Evolutionary conservation across 2,888 invertebrate genomes (phyloP), one percentile per base, ranked within the genome.

Genomic region (Scaptomyza polygonia): DNA sequence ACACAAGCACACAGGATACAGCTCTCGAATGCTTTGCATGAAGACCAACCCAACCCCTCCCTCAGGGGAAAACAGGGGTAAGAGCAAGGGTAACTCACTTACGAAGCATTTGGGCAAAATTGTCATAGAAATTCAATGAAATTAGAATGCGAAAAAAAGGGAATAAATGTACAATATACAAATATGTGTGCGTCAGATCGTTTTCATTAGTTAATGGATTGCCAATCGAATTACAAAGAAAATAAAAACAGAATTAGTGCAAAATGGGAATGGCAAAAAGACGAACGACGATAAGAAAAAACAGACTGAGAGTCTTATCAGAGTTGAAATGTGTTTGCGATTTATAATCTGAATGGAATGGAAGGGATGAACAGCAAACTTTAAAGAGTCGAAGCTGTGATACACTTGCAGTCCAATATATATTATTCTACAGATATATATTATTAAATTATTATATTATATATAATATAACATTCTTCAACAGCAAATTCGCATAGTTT

Each of bases 71-170:
- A 61, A 30, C 18, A 30, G 63, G 44, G 68, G 45, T 21, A 36
- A 29, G 29, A 21, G 57, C 58, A 59, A 71, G 74, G 67, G 71
- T 72, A 72, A 55, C 43, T 44, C 42, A 58, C 43, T 27, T 32
- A 36, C 44, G 30, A n/a, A 44, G 32, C 83, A 75, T 83, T 88
- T 88, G 86, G 72, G 68, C 54, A 14, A 84, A 81, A 79, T 81
- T 86, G 68, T 73, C 70, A 70, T 72, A 30, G 45, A 81, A 86
- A 81, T 71, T 68, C 75, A 85, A 87, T 85, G 74, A 87, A 86
- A 88, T 87, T 87, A 83, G 74, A 88, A 83, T 79, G 78, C 67
- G 56, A 70, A 68, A 75, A 65, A 68, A 43, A 14, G 43, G 43
- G 57, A 51, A 32, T 44, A 49, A 5, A 5, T 25, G 25, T 48